phyloP scores from a whole-genome alignment of 1,140 invertebrate species.

The Melitaea cinxia region DNA sequence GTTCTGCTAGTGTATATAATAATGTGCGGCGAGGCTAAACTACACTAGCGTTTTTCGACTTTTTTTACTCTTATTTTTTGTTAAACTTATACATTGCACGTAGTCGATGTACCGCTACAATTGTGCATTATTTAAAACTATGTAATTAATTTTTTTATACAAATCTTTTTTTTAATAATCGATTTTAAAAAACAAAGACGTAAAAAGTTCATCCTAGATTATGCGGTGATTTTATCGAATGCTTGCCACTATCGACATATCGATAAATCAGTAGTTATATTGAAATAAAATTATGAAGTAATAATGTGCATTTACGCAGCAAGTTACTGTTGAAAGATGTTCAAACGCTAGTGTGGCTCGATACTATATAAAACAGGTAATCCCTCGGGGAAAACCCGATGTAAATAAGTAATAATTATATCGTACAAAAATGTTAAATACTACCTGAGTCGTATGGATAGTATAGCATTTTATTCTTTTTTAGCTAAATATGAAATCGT shows the following conservation, averaged over 20 bases:
- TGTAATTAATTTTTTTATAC: background rate
- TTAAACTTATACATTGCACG: background rate
- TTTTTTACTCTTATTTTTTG: background rate
- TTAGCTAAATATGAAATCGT: constrained; percentile 6
- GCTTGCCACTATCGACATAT: background rate
- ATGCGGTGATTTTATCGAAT: background rate
- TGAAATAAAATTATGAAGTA: background rate
- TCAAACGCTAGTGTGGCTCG: constrained; percentile 2
- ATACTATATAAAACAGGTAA: background rate
- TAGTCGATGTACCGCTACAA: background rate
- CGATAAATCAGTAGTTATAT: background rate
- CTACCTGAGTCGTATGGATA: background rate
- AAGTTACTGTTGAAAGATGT: background rate
- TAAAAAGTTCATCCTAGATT: background rate
- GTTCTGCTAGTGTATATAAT: too few relatives aligned
- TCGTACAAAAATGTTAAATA: constrained; percentile 6
- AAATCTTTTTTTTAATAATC: background rate
- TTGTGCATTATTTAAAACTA: constrained; percentile 4
- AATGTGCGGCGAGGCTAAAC: too few relatives aligned
- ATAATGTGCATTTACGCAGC: background rate
- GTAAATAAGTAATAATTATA: constrained; percentile 8
- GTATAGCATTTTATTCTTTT: background rate
- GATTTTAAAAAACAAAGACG: background rate
- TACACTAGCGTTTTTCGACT: constrained; percentile 4
- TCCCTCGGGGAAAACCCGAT: background rate